Base-by-base conservation (phyloP, 2,888 invertebrate species). In the Temnothorax ravouxi region DNA sequence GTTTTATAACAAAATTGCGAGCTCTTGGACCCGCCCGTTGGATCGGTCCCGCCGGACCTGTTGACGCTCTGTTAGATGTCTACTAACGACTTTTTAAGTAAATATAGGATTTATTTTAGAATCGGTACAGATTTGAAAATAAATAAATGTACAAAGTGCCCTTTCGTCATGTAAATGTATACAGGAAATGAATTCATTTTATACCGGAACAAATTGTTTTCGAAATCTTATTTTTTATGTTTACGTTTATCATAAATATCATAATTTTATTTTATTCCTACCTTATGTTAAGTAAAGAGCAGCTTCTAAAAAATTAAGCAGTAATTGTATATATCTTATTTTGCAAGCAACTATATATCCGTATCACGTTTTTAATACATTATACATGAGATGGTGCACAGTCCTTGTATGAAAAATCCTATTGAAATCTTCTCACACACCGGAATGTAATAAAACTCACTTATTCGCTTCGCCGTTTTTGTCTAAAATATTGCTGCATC, bases 1-100 rank as follows among this genome's bases (percentile, higher is more conserved):
- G 13, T 71, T 79, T 69, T 71, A 71, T 71, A 44, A 59, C 34
- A 21, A 80, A 80, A 72, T 69, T 72, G 34, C 44, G 34, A 69
- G 21, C 38, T 79, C n/a, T 54, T 13, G n/a, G 6, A 34, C 38
- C 5, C 4, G 11, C 1, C 8, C 3, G 52, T n/a, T 15, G 29
- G 69, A 44, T 69, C 15, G 6, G 4, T n/a, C 4, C 38, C 50
- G 15, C 18, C 15, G 50, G 21, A 44, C 13, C 18, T 38, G 62
- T 44, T 50, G 25, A 8, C 11, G 4, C 9, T 41, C 21, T n/a
- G 38, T 72, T 59, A 21, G 52, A 25, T 1, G 4, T 8, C n/a
- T n/a, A 54, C 25, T 54, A 54, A 41, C 41, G n/a, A 34, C 25
- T 67, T 67, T 66, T 41, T 41, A 34, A 77, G 11, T 69, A 67